Evolutionary conservation across 2,113 vertebrate species (phyloP).

Genomic region (Lophochroa leadbeateri): DNA sequence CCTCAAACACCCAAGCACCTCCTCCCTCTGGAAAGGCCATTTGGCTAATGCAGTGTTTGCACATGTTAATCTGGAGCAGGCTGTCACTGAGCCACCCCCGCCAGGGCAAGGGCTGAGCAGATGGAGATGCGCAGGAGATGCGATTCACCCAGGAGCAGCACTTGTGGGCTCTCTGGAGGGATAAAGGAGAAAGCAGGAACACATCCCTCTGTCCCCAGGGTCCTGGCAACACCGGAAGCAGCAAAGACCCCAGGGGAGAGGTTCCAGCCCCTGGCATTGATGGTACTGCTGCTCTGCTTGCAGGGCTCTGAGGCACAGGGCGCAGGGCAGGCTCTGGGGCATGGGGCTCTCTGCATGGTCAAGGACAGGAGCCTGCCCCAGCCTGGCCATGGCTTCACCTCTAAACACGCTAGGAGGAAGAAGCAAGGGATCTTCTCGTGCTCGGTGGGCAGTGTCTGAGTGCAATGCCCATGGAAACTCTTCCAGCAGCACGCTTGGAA

Average conservation of each 20-base stretch:
- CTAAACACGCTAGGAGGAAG: neutral
- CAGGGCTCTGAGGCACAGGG: rapidly evolving
- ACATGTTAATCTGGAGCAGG: neutral
- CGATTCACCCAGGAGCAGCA: neutral
- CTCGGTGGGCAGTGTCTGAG: neutral
- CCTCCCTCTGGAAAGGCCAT: neutral
- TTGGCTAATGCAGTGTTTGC: neutral
- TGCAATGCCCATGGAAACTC: no score
- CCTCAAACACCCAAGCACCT: neutral
- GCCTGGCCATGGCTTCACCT: neutral
- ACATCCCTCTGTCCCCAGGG: rapidly evolving
- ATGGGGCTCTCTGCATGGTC: neutral
- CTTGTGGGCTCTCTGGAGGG: neutral
- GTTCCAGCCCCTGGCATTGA: neutral
- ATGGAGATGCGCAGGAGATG: neutral
- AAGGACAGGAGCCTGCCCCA: neutral
- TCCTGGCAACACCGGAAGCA: neutral
- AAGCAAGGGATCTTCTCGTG: neutral
- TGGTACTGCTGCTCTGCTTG: neutral
- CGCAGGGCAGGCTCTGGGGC: neutral
- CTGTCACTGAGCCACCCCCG: neutral
- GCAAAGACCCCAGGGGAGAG: neutral
- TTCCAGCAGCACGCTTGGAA: no score
- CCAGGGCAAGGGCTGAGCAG: neutral
- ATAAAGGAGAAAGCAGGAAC: neutral